These are phyloP conservation scores for Trissoscelio sp. DNA, from an alignment of 2,888 invertebrate species.

Conservation along the genomic window DNA sequence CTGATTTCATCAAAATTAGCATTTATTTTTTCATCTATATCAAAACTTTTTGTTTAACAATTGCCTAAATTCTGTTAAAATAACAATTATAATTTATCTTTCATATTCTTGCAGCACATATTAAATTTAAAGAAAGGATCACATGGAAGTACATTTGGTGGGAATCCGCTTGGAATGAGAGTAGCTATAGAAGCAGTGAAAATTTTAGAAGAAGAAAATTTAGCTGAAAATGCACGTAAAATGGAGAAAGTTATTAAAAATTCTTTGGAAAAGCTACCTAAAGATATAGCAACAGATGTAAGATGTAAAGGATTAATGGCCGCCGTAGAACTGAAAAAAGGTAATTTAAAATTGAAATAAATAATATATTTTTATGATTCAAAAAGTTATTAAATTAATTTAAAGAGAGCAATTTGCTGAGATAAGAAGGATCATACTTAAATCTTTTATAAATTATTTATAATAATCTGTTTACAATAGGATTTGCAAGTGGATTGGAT, in stretches of 20 bases:
- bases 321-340: conserved; percentile 89
- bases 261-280: conserved; percentile 86
- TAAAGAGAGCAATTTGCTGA: too few relatives aligned
- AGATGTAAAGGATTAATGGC: conserved; percentile 91
- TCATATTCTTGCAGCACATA: conserved; percentile 74
- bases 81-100: too few relatives aligned
- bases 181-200: conserved; percentile 90
- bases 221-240: conserved; percentile 89
- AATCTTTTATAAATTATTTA: too few relatives aligned
- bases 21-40: too few relatives aligned
- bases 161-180: conserved; percentile 91
- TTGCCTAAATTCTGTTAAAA: too few relatives aligned
- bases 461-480: conserved; percentile 80
- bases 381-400: too few relatives aligned
- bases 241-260: conserved; percentile 88
- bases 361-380: too few relatives aligned
- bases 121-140: conserved; percentile 82
- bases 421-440: too few relatives aligned
- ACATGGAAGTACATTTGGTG: conserved; percentile 94
- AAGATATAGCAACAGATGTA: conserved; percentile 87
- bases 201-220: conserved; percentile 89
- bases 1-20: too few relatives aligned
- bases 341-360: too few relatives aligned
- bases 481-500: conserved; percentile 87
- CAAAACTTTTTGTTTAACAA: too few relatives aligned